A percentile compares a stretch with the other conserved stretches of the same genome.
These are phyloP conservation scores for Margaritifera margaritifera DNA, from an alignment of 2,888 invertebrate genomes.

Conservation along the genomic window DNA sequence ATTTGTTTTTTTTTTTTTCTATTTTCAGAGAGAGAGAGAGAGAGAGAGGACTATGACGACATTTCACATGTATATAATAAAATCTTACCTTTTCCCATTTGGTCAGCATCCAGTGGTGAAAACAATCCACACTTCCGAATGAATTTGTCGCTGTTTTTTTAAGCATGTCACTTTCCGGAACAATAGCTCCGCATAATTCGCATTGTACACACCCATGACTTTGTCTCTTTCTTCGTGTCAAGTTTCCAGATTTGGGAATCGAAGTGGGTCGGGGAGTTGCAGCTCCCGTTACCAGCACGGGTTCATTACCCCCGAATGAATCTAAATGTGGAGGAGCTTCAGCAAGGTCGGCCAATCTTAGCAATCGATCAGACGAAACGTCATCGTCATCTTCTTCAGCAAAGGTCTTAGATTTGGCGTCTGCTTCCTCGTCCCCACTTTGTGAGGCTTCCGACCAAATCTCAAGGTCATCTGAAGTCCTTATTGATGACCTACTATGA, in stretches of 20 bases:
- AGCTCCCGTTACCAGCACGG: not conserved
- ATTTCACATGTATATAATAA: not conserved
- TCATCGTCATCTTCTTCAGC: not conserved
- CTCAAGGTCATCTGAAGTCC: too few relatives aligned
- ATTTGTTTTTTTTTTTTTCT: too few relatives aligned
- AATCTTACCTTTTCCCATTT: conserved; percentile 26
- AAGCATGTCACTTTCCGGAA: conserved; percentile 9
- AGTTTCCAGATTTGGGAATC: not conserved
- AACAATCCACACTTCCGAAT: conserved; percentile 17
- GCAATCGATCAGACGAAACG: not conserved
- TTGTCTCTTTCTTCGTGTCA: not conserved
- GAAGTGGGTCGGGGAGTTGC: not conserved
- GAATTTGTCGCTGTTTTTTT: conserved; percentile 11
- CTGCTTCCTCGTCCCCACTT: not conserved
- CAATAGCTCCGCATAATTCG: not conserved
- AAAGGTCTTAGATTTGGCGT: not conserved
- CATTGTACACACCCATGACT: not conserved
- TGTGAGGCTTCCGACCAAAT: too few relatives aligned
- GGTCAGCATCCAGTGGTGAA: conserved; percentile 27
- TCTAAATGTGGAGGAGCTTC: conserved; percentile 11
- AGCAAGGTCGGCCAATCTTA: not conserved
- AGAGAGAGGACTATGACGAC: too few relatives aligned
- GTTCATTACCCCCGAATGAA: conserved; percentile 6
- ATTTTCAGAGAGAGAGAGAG: too few relatives aligned
- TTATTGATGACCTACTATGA: not conserved